Evolutionary conservation across 2,888 invertebrate genomes (phyloP).

Genomic region (Cheilosia impressa): DNA sequence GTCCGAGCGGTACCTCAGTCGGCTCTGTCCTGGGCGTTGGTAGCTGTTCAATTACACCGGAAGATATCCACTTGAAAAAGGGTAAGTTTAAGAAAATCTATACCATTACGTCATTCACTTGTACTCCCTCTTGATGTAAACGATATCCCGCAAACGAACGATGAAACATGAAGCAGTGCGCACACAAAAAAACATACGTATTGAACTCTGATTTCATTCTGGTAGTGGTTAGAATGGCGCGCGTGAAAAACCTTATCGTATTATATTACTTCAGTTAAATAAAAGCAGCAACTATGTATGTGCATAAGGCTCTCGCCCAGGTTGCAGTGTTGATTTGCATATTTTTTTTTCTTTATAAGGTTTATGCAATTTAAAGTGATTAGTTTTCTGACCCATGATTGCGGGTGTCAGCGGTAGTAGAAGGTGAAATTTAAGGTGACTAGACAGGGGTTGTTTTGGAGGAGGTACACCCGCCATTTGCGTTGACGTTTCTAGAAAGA

Average conservation of each 20-base stretch:
- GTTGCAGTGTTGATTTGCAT: neutral
- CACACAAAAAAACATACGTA: neutral
- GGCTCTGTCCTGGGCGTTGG: slow-evolving; percentile 61
- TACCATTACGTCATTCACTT: neutral
- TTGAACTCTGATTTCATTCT: slow-evolving; percentile 20
- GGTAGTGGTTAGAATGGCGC: slow-evolving; percentile 48
- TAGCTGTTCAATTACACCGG: slow-evolving; percentile 76
- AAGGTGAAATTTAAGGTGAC: slow-evolving; percentile 18
- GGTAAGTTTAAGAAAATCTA: slow-evolving; percentile 75
- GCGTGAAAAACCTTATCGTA: slow-evolving; percentile 48
- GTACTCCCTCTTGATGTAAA: neutral
- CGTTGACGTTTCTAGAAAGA: no score
- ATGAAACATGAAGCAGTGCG: slow-evolving; percentile 2
- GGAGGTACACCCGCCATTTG: no score
- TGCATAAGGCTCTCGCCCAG: no score
- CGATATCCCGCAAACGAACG: neutral
- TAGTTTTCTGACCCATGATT: slow-evolving; percentile 44
- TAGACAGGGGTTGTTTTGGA: neutral
- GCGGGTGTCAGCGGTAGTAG: neutral
- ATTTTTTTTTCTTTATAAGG: neutral
- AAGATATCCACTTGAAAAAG: slow-evolving; percentile 79
- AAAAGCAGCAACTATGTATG: neutral
- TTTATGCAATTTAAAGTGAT: slow-evolving; percentile 23
- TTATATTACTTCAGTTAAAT: slow-evolving; percentile 28
- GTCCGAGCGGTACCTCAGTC: slow-evolving; percentile 63